These are phyloP conservation scores for Metacarcinus magister DNA, from an alignment of 2,888 invertebrate genomes.

Conservation along the genomic window DNA sequence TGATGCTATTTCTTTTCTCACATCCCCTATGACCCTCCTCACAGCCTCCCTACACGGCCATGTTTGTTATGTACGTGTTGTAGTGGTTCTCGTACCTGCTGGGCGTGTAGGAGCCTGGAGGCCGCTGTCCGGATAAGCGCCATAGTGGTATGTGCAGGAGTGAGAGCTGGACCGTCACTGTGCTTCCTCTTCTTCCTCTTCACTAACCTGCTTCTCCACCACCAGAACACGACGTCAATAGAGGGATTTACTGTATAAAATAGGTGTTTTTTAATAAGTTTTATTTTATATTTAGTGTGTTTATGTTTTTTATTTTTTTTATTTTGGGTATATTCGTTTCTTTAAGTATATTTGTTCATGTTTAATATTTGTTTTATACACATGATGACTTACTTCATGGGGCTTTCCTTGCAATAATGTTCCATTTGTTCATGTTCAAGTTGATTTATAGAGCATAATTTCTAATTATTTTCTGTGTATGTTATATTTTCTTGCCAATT, in stretches of 20 bases:
- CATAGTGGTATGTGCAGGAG: slow-evolving; percentile 53
- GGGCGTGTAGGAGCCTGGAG: slow-evolving; percentile 65
- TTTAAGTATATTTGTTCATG: neutral
- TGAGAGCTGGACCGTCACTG: neutral
- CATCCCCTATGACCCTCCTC: neutral
- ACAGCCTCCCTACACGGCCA: no score
- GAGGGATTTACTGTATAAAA: neutral
- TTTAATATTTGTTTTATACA: neutral
- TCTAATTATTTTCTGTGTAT: no score
- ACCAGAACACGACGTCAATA: slow-evolving; percentile 29
- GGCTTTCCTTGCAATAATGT: no score
- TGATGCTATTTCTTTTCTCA: neutral
- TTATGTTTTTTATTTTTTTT: neutral
- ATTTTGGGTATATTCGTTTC: neutral
- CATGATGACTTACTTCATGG: neutral
- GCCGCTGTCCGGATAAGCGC: slow-evolving; percentile 74
- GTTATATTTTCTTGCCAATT: no score
- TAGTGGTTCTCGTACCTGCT: slow-evolving; percentile 62
- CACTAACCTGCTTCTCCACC: neutral
- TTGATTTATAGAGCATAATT: no score
- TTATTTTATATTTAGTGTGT: neutral
- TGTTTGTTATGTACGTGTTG: neutral
- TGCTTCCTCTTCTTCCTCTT: neutral
- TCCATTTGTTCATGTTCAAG: no score
- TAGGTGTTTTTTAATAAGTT: neutral